Evolutionary conservation across 2,113 vertebrate genomes (phyloP).

Genomic region (Calyptommatus sinebrachiatus): DNA sequence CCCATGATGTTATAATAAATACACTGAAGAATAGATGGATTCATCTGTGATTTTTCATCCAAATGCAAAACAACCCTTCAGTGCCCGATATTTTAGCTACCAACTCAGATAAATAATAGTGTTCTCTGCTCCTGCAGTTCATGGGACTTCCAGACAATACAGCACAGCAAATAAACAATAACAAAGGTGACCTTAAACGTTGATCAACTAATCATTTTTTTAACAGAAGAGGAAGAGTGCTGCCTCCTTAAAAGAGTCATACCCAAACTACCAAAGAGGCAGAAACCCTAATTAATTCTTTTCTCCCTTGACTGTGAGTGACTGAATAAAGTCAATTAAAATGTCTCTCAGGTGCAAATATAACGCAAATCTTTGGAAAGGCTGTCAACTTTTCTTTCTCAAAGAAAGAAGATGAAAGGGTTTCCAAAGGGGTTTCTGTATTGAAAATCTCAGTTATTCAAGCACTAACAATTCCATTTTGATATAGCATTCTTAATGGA

Average conservation of each 20-base stretch:
- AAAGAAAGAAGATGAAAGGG: slow-evolving; percentile 17
- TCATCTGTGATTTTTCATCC: background rate
- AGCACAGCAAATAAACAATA: background rate
- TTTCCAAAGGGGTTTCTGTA: background rate
- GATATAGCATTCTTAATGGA: background rate
- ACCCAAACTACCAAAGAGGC: slow-evolving; percentile 3
- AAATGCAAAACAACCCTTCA: slow-evolving; percentile 17
- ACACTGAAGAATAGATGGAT: slow-evolving; percentile 2
- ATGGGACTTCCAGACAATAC: background rate
- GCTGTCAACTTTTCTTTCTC: slow-evolving; percentile 17
- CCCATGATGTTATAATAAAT: background rate
- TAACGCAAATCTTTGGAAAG: slow-evolving; percentile 8
- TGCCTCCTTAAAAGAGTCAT: slow-evolving; percentile 3
- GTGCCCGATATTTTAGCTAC: slow-evolving; percentile 8
- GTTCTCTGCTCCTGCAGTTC: background rate
- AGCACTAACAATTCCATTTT: slow-evolving; percentile 6
- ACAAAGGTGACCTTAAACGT: slow-evolving; percentile 17
- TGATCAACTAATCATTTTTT: background rate
- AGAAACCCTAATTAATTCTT: slow-evolving; percentile 17
- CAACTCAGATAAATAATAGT: slow-evolving; percentile 5
- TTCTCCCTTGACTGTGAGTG: background rate
- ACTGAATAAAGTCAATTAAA: slow-evolving; percentile 17
- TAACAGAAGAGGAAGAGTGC: background rate
- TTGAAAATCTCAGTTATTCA: slow-evolving; percentile 8
- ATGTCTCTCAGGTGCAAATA: slow-evolving; percentile 3